A percentile compares a stretch with the other conserved stretches of the same genome.
Evolutionary conservation across 2,888 invertebrate genomes (phyloP).

Genomic region (Heliconius hortense): DNA sequence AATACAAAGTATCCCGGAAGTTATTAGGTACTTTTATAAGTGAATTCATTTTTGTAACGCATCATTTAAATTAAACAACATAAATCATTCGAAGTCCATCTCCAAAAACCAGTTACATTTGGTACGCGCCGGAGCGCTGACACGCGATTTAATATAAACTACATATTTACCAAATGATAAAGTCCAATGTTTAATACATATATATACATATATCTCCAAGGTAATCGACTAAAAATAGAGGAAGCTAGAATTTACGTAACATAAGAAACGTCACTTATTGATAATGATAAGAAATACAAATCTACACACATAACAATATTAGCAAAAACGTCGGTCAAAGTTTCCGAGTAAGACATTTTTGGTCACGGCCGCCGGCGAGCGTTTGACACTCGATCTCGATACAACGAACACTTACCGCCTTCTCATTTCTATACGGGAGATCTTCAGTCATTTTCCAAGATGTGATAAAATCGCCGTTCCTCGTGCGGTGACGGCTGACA

Average conservation of each 20-base stretch:
- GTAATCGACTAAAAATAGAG: neutral
- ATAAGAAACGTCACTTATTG: slow-evolving; percentile 32
- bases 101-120: slow-evolving; percentile 46
- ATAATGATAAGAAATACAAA: slow-evolving; percentile 38
- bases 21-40: neutral
- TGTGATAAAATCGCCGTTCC: slow-evolving; percentile 78
- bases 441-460: slow-evolving; percentile 81
- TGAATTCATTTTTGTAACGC: neutral
- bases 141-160: slow-evolving; percentile 26
- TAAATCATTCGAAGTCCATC: slow-evolving; percentile 8
- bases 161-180: slow-evolving; percentile 22
- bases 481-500: slow-evolving; percentile 78
- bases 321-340: slow-evolving; percentile 21
- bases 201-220: slow-evolving; percentile 11
- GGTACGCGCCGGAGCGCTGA: slow-evolving; percentile 36
- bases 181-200: neutral
- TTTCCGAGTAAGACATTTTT: slow-evolving; percentile 34
- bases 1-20: neutral
- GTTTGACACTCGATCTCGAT: slow-evolving; percentile 38
- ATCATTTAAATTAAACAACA: neutral
- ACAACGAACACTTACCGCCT: slow-evolving; percentile 67
- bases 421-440: slow-evolving; percentile 67
- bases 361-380: slow-evolving; percentile 44
- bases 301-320: slow-evolving; percentile 24
- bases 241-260: slow-evolving; percentile 7